Evolutionary conservation across 2,113 vertebrate genomes (phyloP).

Genomic region (Cyanoliseus patagonus): DNA sequence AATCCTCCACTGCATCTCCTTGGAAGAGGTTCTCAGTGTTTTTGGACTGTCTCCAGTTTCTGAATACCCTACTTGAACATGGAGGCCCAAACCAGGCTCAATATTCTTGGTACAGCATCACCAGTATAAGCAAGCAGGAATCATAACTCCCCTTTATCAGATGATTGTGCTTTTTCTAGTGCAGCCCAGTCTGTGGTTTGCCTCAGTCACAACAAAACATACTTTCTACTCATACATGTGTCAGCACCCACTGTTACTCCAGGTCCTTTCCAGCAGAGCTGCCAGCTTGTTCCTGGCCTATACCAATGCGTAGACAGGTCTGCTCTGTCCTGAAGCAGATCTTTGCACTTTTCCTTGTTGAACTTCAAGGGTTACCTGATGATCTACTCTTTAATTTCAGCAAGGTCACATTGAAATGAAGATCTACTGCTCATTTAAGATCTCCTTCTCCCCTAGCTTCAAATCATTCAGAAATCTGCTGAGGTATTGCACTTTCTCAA

Average conservation of each 20-base stretch:
- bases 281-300: neutral
- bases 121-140: neutral
- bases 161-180: neutral
- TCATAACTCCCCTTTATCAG: neutral
- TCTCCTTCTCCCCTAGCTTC: neutral
- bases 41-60: neutral
- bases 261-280: neutral
- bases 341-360: neutral
- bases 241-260: neutral
- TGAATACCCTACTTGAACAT: neutral
- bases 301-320: neutral
- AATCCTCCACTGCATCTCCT: neutral
- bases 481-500: neutral
- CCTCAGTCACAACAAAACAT: neutral
- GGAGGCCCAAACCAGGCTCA: neutral
- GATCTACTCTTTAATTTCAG: neutral
- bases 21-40: neutral
- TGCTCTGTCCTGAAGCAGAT: neutral
- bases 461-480: neutral
- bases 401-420: neutral
- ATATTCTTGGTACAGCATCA: neutral
- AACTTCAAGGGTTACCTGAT: neutral
- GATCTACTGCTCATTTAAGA: neutral
- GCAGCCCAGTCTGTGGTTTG: rapidly evolving
- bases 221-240: rapidly evolving